phyloP scores from a whole-genome alignment of 2,888 invertebrate species.

The Antheraea assamensis region DNA sequence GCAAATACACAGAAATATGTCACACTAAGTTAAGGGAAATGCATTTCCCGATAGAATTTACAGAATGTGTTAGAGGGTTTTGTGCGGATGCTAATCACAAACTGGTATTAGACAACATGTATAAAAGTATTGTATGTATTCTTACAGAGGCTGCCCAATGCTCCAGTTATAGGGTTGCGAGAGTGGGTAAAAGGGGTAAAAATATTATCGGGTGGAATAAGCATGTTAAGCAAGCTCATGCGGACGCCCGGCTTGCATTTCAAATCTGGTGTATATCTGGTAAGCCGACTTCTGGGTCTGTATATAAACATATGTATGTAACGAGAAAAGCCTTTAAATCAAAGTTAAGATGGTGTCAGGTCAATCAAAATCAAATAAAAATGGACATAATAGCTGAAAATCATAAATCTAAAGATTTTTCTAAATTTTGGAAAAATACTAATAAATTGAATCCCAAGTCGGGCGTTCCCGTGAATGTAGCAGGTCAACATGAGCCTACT shows the following conservation, averaged over 20 bases:
- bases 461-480: not conserved
- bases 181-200: not conserved
- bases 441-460: not conserved
- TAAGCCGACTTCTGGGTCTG: not conserved
- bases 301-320: not conserved
- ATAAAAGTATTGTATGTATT: no score
- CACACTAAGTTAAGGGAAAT: no score
- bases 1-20: no score
- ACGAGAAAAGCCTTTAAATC: not conserved
- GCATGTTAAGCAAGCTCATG: not conserved
- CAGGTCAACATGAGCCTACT: not conserved
- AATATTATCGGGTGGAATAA: slow-evolving; percentile 8
- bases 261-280: not conserved
- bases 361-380: not conserved
- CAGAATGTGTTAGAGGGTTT: no score
- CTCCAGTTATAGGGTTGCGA: no score
- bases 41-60: no score
- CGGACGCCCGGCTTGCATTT: not conserved
- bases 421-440: slow-evolving; percentile 3
- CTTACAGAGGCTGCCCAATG: no score
- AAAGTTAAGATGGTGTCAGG: slow-evolving; percentile 4
- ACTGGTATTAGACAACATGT: no score
- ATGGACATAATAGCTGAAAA: slow-evolving; percentile 9
- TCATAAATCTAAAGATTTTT: not conserved
- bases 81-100: no score